phyloP scores from a whole-genome alignment of 1,140 invertebrate genomes.

The Colletes latitarsis region DNA sequence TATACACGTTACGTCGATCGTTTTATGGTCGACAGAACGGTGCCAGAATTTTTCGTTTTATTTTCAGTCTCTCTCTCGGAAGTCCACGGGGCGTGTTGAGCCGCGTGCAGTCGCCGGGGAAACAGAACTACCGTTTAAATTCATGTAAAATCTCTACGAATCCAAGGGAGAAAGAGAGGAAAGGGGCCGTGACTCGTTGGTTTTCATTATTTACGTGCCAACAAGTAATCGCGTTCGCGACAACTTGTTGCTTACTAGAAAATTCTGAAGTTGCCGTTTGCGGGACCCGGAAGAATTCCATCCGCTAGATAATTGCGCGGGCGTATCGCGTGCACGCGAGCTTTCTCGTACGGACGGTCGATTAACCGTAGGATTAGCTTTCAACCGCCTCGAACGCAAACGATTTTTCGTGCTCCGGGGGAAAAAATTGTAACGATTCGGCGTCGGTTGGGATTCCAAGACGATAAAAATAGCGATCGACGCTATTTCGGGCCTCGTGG shows the following conservation, averaged over 20 bases:
- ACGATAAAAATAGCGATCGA: neutral
- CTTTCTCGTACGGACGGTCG: neutral
- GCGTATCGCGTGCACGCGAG: conserved; percentile 3
- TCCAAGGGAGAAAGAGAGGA: neutral
- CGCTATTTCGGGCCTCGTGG: too few species aligned
- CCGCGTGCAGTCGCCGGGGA: neutral
- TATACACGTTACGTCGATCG: neutral
- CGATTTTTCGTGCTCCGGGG: neutral
- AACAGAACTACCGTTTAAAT: conserved; percentile 32
- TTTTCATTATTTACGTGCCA: conserved; percentile 63
- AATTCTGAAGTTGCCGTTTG: conserved; percentile 38
- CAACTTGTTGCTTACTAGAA: conserved; percentile 65
- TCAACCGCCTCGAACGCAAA: neutral
- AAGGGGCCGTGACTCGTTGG: conserved; percentile 13
- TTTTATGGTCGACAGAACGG: conserved; percentile 19
- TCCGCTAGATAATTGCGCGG: conserved; percentile 37
- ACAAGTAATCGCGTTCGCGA: conserved; percentile 59
- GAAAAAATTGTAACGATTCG: too few species aligned
- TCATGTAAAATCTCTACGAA: conserved; percentile 37
- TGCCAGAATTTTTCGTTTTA: conserved; percentile 39
- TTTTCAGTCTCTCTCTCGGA: conserved; percentile 1
- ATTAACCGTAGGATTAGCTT: conserved; percentile 34
- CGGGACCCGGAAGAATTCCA: conserved; percentile 40
- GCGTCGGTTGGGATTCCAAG: neutral
- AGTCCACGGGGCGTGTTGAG: neutral